Percentiles rank a stretch among this genome's conserved stretches.
These are phyloP conservation scores for Acanthosepion esculentum DNA, from an alignment of 2,888 invertebrate species.

Conservation along the genomic window DNA sequence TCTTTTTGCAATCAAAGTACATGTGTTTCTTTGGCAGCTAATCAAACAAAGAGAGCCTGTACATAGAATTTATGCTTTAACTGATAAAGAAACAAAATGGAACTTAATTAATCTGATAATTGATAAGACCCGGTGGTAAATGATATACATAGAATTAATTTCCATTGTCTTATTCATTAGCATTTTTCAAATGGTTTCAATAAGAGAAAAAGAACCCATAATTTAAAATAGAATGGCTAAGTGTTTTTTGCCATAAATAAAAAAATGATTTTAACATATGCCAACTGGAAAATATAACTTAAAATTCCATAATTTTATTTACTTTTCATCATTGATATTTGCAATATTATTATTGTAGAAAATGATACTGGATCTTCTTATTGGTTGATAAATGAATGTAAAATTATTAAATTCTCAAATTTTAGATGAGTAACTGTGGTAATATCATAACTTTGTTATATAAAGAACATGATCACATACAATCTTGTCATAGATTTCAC, in stretches of 20 bases:
- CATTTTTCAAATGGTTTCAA: too few relatives aligned
- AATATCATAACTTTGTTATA: neutral
- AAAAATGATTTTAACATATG: neutral
- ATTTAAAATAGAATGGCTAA: too few relatives aligned
- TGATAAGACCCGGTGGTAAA: neutral
- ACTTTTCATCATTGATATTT: neutral
- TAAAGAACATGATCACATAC: neutral
- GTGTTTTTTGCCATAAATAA: neutral
- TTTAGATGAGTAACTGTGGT: neutral
- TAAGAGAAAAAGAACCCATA: too few relatives aligned
- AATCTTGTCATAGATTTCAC: neutral
- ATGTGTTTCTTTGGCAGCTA: neutral
- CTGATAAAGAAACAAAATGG: neutral
- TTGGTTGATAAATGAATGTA: neutral
- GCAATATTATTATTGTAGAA: neutral
- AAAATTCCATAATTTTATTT: neutral
- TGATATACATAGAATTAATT: neutral
- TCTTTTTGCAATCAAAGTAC: neutral
- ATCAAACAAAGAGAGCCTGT: neutral
- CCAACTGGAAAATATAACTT: neutral
- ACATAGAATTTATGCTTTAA: neutral
- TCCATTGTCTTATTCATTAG: neutral
- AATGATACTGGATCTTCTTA: neutral
- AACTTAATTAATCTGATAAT: neutral
- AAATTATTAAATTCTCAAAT: neutral